Percentiles rank a stretch among this genome's conserved stretches.
Evolutionary conservation across 2,888 invertebrate genomes (phyloP).

Genomic region (Pecten maximus): DNA sequence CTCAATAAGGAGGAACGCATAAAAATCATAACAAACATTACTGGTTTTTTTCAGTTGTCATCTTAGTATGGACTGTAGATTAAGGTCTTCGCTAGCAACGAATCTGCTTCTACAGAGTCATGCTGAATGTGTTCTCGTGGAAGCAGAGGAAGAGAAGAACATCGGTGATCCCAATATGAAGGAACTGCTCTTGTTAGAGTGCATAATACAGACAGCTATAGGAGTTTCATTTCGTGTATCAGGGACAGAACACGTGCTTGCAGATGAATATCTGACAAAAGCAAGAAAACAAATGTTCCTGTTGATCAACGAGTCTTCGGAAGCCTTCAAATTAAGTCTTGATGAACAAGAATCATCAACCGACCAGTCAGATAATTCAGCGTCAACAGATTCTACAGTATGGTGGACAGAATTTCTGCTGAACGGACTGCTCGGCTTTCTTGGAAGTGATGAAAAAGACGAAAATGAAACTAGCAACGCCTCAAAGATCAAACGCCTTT

Average conservation of each 20-base stretch:
- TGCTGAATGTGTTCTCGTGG: not conserved
- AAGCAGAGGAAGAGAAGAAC: not conserved
- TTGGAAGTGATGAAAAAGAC: not conserved
- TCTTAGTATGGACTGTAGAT: not conserved
- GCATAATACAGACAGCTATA: conserved; percentile 10
- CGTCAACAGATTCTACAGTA: not conserved
- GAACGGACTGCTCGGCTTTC: not conserved
- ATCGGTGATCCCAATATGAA: not conserved
- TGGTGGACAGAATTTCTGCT: not conserved
- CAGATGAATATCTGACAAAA: conserved; percentile 13
- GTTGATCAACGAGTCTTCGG: not conserved
- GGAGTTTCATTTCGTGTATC: not conserved
- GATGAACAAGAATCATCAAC: not conserved
- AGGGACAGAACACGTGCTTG: not conserved
- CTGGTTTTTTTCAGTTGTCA: not conserved
- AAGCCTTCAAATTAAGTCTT: not conserved
- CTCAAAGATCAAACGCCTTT: not conserved
- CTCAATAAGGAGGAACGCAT: not conserved
- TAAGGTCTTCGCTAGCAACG: not conserved
- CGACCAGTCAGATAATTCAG: not conserved
- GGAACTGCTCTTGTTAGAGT: not conserved
- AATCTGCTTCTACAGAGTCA: not conserved
- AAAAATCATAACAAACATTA: not conserved
- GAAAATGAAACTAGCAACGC: not conserved
- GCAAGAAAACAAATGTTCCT: not conserved